Evolutionary conservation across 2,797 vertebrate species (phyloP).

Genomic region (Lindbergichthys nudifrons): DNA sequence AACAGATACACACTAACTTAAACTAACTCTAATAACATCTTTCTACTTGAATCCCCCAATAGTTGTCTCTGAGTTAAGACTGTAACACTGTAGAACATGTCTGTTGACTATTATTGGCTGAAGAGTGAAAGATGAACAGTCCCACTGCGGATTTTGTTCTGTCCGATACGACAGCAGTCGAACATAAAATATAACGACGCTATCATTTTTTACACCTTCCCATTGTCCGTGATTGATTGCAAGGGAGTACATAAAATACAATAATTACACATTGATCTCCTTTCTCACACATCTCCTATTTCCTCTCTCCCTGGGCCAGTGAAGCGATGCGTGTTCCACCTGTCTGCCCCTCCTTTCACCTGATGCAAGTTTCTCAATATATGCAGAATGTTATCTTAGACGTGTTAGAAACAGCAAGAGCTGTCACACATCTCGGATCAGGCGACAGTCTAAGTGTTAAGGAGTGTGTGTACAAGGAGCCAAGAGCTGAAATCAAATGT

Average conservation of each 20-base stretch:
- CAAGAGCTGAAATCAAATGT: conserved; percentile 32
- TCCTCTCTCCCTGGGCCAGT: background rate
- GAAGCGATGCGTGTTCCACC: background rate
- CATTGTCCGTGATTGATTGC: conserved; percentile 50
- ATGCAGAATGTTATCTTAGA: conserved; percentile 21
- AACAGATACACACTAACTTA: background rate
- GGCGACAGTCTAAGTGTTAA: conserved; percentile 34
- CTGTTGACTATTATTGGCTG: conserved; percentile 5
- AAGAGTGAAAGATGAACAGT: conserved; percentile 1
- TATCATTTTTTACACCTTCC: conserved; percentile 46
- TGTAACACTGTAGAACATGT: conserved; percentile 1
- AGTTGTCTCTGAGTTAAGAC: background rate
- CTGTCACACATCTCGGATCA: conserved; percentile 37
- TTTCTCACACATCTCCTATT: background rate
- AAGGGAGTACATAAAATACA: conserved; percentile 37
- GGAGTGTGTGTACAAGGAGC: conserved; percentile 24
- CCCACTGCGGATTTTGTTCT: conserved; percentile 12
- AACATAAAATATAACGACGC: conserved; percentile 49
- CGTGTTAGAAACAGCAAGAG: conserved; percentile 19
- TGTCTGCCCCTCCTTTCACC: conserved; percentile 7
- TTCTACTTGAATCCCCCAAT: background rate
- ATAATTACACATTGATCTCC: conserved; percentile 58
- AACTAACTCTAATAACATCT: background rate
- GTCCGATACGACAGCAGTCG: conserved; percentile 42
- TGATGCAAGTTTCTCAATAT: conserved; percentile 2